Percentiles rank a stretch among this genome's conserved stretches.
Evolutionary conservation across 2,113 vertebrate genomes (phyloP).

Genomic region (Corvus moneduloides): DNA sequence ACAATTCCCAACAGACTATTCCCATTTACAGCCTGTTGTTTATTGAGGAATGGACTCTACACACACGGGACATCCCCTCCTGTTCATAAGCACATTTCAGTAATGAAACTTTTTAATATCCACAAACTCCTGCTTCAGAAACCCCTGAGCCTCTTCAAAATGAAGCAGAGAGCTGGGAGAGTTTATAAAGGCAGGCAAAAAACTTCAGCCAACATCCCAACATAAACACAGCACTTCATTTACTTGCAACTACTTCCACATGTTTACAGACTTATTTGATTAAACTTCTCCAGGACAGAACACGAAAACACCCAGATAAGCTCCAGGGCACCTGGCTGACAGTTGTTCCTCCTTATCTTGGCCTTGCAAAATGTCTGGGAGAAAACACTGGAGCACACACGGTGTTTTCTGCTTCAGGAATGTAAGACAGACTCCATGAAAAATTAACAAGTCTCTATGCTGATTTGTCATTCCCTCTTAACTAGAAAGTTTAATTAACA

Average conservation of each 20-base stretch:
- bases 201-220: not conserved
- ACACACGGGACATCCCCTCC: not conserved
- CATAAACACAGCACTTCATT: not conserved
- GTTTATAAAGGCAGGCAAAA: not conserved
- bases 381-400: not conserved
- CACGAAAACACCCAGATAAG: conserved; percentile 4
- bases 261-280: conserved; percentile 6
- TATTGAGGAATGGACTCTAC: not conserved
- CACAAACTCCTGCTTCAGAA: not conserved
- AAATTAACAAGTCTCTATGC: not conserved
- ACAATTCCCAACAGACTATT: not conserved
- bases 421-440: not conserved
- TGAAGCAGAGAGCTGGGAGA: not conserved
- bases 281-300: conserved; percentile 25
- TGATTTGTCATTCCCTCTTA: conserved; percentile 23
- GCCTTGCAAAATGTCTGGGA: conserved; percentile 24
- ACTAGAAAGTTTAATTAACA: conserved; percentile 37
- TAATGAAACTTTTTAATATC: not conserved
- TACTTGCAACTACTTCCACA: not conserved
- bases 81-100: not conserved
- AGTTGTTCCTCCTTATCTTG: conserved; percentile 43
- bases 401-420: not conserved
- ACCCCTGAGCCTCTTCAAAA: not conserved
- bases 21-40: not conserved
- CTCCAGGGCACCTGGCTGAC: conserved; percentile 36